Evolutionary conservation across 2,888 invertebrate species (phyloP), one percentile per base, ranked within the genome.

Genomic region (Sipha maydis): DNA sequence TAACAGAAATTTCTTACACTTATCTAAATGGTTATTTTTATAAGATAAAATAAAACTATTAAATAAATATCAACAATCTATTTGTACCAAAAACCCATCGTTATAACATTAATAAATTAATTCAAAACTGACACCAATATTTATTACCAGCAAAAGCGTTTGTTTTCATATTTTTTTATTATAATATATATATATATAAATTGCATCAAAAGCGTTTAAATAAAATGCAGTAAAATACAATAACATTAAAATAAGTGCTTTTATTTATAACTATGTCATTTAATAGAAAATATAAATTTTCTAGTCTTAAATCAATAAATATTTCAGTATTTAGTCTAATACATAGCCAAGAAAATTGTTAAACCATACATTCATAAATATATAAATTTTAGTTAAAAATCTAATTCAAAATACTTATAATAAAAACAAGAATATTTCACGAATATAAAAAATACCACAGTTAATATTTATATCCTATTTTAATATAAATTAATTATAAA

Each of bases 121-220:
- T 73, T 73, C n/a, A 71, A 78, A 78, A 80, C 69, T 73, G 78
- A 86, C 79, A 86, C 86, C 86, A 80, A 86, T 73, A 86, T 48
- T 73, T 71, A 79, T 79, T 86, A 71, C 61, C 73, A 80, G 79
- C 79, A 56, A 56, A 85, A 86, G 86, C 86, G 28, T 85, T 85
- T 77, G 67, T 77, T 85, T 85, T 54, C 19, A n/a, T 78, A 48
- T 41, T 69, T 9, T 48, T 67, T 85, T 69, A 83, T 71, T 31
- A 78, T n/a, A 61, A 77, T 83, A 73, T 83, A 34, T 31, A 61
- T 61, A 25, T 69, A 69, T 69, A 69, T 69, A 71, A 38, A 75
- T 67, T 76, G 85, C 31, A 77, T 77, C 34, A 71, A 19, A 85
- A 85, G 78, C 69, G 11, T 69, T 48, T 78, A 5, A 77, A 67